Conservation (phyloP, 2,113 vertebrate genomes). For the Glaucidium brasilianum region DNA sequence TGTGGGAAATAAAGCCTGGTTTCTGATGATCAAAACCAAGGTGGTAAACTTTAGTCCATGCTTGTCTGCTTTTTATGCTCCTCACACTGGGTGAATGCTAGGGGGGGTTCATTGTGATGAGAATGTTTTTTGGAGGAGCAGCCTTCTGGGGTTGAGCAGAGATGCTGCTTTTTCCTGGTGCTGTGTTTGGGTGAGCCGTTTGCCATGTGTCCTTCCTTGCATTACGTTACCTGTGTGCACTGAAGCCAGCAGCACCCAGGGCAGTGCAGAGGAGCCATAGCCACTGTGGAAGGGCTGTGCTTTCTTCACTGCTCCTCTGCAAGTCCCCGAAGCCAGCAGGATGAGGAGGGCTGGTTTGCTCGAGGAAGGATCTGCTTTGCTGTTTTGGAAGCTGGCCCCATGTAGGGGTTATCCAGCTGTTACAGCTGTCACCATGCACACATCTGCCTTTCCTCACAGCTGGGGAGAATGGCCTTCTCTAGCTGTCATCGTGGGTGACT, state of each 20-base stretch:
- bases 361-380: not conserved
- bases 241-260: not conserved
- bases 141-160: not conserved
- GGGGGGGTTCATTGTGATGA: not conserved
- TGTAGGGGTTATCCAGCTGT: conserved; percentile 52
- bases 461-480: conserved; percentile 44
- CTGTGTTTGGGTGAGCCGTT: not conserved
- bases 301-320: not conserved
- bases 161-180: not conserved
- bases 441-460: conserved; percentile 62
- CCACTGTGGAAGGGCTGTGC: not conserved
- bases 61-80: not conserved
- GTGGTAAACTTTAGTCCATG: not conserved
- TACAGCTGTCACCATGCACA: conserved; percentile 46
- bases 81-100: not conserved
- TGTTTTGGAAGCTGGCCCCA: not conserved
- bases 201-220: not conserved
- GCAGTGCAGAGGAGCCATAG: not conserved
- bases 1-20: not conserved
- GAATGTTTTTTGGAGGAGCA: not conserved
- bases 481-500: not conserved
- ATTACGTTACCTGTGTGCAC: accelerated
- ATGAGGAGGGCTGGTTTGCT: not conserved
- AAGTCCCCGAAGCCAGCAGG: not conserved
- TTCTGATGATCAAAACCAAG: not conserved